Base-by-base conservation (phyloP, 2,797 vertebrate genomes). In the Paratrypauchen microcephalus region DNA sequence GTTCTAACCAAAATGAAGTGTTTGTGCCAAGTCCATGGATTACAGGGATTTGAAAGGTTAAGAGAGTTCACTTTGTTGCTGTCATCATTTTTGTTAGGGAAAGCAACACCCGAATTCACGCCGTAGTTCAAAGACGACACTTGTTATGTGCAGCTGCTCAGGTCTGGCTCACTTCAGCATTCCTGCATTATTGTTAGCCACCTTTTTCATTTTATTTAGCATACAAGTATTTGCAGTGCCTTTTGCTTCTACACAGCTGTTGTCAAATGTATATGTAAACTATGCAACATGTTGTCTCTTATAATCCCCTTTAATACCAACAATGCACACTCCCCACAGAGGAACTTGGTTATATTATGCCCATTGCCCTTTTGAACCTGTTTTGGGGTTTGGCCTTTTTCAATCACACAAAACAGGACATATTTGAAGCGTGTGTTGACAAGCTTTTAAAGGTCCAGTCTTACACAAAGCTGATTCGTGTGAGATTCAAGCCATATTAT, bases 291-390 rank as follows among this genome's bases (percentile, higher is more conserved):
- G 57, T 76, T 54, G 62, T 50, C 32, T 76, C 79, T n/a, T 15
- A 36, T 23, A 69, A 23, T 68, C 60, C 68, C 65, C 78, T 16
- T 73, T 62, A 28, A 45, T 68, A 28, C 62, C 65, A 71, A 58
- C 24, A 45, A 55, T 58, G 73, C 36, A 75, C 84, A 77, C 86
- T 83, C 88, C 88, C 80, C 71, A 23, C 24, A 60, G 21, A 87
- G 76, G 82, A 86, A 87, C 76, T 86, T 24, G 19, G 16, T 65
- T 63, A 67, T 68, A 56, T 80, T 39, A 72, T 63, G 2, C 26
- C 45, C 24, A 1, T 15, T 66, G 58, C 47, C 52, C 18, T 54
- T 69, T 66, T 45, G 77, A 88, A 86, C 87, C 78, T 73, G 81
- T 82, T 75, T 83, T 72, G 28, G 59, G 80, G 79, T 81, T 76